Base-by-base conservation (phyloP, 2,797 vertebrate genomes). In the Cichlasoma orientale region DNA sequence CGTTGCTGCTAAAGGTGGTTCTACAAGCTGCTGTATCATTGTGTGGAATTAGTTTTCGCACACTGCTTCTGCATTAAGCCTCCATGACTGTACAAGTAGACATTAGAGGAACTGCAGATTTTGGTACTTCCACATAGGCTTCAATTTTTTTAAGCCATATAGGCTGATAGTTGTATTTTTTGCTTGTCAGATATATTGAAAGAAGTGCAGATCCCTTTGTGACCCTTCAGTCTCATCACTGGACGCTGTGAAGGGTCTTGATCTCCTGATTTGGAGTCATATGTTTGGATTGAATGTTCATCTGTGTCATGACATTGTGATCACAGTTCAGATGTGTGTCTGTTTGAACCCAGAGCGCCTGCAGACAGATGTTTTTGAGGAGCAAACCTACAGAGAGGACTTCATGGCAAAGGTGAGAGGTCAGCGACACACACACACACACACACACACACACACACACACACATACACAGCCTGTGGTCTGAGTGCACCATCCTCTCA, bases 351-450 rank as follows among this genome's bases (percentile, higher is more conserved):
- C 92, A 96, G 95, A 90, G 57, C 89, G 95, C 25, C 92, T 96
- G 78, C 92, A 94, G 88, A 96, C 95, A 0, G 90, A 92, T 3
- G 74, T 80, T 14, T 96, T 95, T 82, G 90, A 94, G 23, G 85
- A 93, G 75, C 77, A 90, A 11, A 72, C 36, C 13, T 91, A 86
- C 90, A 86, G 71, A 84, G 85, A 93, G 31, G 78, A 82, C 79
- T 94, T 95, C 80, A 71, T 94, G 69, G 68, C 86, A 56, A 90
- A 94, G 94, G 95, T 96, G 33, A 87, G 88, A 77, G 19, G 55
- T 7, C 79, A 38, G 12, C 5, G 0, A 29, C 58, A 68, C 58
- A 44, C 56, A 53, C 74, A 68, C 50, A 25, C 69, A 27, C 68
- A 36, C 63, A 58, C 50, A 61, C 74, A 33, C 61, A 69, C 47